phyloP scores from a whole-genome alignment of 2,888 invertebrate species.

The Nephrotoma guestfalica region DNA sequence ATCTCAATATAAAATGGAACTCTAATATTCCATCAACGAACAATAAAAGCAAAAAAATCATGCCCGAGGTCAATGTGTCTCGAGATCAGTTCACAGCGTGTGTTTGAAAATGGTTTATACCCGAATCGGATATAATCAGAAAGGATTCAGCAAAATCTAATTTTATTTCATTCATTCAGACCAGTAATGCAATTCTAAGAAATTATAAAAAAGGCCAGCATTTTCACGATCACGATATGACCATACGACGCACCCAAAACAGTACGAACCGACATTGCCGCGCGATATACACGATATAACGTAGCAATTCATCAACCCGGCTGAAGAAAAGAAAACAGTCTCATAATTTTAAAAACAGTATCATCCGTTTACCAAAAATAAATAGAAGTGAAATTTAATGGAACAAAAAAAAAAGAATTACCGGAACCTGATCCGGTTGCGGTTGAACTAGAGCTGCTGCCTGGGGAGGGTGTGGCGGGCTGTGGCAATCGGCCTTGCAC shows the following conservation, averaged over 20 bases:
- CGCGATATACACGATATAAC: neutral
- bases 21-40: neutral
- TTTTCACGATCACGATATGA: neutral
- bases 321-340: neutral
- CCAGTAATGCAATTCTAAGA: neutral
- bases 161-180: neutral
- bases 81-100: neutral
- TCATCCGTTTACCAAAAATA: neutral
- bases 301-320: neutral
- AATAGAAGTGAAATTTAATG: neutral
- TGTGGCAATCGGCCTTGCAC: slow-evolving; percentile 43
- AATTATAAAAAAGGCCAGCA: neutral
- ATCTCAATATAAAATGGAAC: neutral
- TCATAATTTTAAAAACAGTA: neutral
- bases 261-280: neutral
- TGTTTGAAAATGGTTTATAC: neutral
- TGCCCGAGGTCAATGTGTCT: neutral
- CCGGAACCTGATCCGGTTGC: slow-evolving; percentile 66
- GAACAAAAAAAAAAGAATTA: slow-evolving; percentile 5
- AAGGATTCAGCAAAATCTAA: neutral
- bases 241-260: neutral
- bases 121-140: neutral
- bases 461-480: slow-evolving; percentile 69
- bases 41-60: neutral
- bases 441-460: slow-evolving; percentile 70